Evolutionary conservation across 1,140 invertebrate species (phyloP), one percentile per base, ranked within the genome.

Genomic region (Drosophila navojoa): DNA sequence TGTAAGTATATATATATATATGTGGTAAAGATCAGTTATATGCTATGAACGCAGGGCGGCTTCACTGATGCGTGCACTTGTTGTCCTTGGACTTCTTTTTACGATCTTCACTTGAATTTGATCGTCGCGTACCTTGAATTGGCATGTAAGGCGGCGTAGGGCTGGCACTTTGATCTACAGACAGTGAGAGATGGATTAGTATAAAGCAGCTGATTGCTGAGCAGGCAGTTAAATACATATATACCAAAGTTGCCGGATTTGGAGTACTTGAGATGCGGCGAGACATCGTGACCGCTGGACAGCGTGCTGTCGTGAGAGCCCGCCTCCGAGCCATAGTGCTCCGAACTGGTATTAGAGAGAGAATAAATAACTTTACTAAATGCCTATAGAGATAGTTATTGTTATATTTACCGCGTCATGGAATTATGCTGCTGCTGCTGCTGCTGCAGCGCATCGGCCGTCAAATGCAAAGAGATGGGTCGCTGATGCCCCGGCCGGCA

Each of bases 101-200:
- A 79, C 90, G 90, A 81, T 93, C 93, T 62, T 93, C 90, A 75
- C 93, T 92, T 45, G 93, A 92, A 71, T 93, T 95, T 54, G 90
- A 91, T 77, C 96, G 92, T 63, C 95, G 92, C 79, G 96, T 96
- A 49, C 96, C 96, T 92, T 96, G 96, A 77, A 96, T 96, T 50
- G 96, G 96, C 95, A 96, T 96, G 77, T 96, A 96, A 71, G 95
- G 95, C 4, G 95, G 94, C 59, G 93, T 93, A 52, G 93, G 93
- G 71, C 92, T 92, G 35, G 93, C 93, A 74, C 94, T 94, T 29
- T 94, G 85, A 91, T 91, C 91, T 91, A 53, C 3, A 58, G n/a
- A 40, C 27, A 42, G 10, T 58, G 25, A 32, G 25, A 32, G 0
- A 66, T 15, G 63, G 9, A 55, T 77, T 38, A 60, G 58, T 55